These are phyloP conservation scores for Metacarcinus magister DNA, from an alignment of 2,888 invertebrate species.

Conservation along the genomic window DNA sequence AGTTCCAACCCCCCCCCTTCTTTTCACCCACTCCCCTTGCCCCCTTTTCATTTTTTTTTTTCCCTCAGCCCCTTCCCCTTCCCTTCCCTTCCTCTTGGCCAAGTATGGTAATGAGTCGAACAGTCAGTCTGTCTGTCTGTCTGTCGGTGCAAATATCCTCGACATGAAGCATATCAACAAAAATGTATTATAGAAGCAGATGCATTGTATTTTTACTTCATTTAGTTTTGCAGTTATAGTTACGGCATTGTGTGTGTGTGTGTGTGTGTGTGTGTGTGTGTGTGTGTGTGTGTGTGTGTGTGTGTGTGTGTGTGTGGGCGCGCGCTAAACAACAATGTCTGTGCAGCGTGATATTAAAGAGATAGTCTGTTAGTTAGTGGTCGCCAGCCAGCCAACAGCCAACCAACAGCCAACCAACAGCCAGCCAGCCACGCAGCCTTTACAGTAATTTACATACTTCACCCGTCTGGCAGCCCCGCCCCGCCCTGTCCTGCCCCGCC, in stretches of 20 bases:
- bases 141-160: background rate
- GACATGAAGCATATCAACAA: background rate
- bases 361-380: background rate
- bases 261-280: constrained; percentile 56
- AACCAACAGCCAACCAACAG: background rate
- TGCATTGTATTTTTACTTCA: background rate
- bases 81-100: background rate
- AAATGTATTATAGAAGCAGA: background rate
- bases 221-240: background rate
- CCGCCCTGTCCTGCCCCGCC: background rate
- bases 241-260: background rate
- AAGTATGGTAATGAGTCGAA: too few relatives aligned
- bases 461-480: constrained; percentile 30
- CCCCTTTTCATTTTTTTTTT: background rate
- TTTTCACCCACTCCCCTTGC: background rate
- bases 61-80: background rate
- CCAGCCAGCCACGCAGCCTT: background rate
- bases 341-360: background rate
- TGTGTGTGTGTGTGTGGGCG: constrained; percentile 52
- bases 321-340: background rate
- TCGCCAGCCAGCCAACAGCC: background rate
- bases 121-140: background rate
- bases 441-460: constrained; percentile 10
- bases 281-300: constrained; percentile 60
- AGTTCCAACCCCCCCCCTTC: background rate